Evolutionary conservation across 2,113 vertebrate species (phyloP).

Genomic region (Papio anubis): DNA sequence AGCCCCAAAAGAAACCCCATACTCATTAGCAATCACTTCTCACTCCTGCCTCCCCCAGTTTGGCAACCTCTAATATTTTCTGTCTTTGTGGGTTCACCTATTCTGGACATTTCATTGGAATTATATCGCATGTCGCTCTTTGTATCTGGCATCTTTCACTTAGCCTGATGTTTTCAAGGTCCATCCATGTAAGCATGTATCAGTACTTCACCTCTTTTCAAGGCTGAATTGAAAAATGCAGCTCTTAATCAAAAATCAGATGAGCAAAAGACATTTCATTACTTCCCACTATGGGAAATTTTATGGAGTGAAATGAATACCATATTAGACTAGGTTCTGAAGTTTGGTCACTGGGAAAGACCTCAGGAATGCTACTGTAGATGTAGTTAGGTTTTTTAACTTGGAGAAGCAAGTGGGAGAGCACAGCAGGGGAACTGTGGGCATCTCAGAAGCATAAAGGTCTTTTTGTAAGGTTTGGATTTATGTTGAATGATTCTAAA

Average conservation of each 20-base stretch:
- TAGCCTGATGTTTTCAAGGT: conserved; percentile 6
- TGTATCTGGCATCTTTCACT: background rate
- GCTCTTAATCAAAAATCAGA: conserved; percentile 8
- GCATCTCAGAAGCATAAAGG: background rate
- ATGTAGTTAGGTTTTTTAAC: background rate
- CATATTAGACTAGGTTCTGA: background rate
- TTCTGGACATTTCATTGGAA: background rate
- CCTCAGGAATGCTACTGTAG: background rate
- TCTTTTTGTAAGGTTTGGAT: background rate
- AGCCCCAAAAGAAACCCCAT: background rate
- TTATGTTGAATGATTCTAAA: background rate
- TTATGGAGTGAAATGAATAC: background rate
- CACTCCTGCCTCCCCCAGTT: background rate
- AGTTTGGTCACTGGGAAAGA: background rate
- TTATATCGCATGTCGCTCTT: background rate
- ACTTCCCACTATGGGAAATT: background rate
- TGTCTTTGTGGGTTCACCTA: background rate
- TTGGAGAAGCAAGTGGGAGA: background rate
- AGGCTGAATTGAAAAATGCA: conserved; percentile 8
- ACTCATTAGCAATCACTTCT: background rate
- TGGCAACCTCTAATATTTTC: background rate
- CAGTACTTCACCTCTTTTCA: conserved; percentile 7
- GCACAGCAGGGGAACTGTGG: too few relatives aligned
- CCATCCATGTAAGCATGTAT: conserved; percentile 1
- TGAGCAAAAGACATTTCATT: background rate